phyloP scores from a whole-genome alignment of 2,797 vertebrate species.

The Delichon dasypus region DNA sequence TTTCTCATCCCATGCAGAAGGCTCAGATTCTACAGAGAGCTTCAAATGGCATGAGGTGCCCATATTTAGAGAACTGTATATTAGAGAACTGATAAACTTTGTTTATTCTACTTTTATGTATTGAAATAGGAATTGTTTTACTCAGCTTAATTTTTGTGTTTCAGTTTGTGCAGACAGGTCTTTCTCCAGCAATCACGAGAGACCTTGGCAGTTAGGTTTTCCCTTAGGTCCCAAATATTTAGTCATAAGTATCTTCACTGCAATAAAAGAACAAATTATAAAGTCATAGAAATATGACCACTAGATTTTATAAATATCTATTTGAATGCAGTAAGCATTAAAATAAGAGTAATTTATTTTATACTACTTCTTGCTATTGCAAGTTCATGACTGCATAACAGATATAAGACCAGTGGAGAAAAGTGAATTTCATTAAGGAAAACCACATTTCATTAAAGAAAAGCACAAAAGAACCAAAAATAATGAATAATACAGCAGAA shows the following conservation, averaged over 20 bases:
- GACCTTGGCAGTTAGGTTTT: neutral
- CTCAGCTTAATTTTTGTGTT: neutral
- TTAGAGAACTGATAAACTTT: no score
- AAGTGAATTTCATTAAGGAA: neutral
- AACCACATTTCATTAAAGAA: neutral
- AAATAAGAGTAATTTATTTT: neutral
- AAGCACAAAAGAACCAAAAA: neutral
- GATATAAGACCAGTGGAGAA: neutral
- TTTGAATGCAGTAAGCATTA: neutral
- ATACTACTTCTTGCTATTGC: neutral
- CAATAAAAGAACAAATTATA: neutral
- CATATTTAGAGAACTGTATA: neutral
- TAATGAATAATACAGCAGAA: neutral
- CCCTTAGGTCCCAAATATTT: neutral
- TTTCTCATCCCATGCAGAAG: neutral
- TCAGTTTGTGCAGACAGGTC: neutral
- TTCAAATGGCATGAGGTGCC: neutral
- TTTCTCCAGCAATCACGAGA: neutral
- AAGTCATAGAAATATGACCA: neutral
- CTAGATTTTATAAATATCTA: neutral
- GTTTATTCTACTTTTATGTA: neutral
- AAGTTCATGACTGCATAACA: neutral
- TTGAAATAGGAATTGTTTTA: neutral
- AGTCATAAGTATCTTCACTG: neutral
- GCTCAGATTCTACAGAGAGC: neutral